Conservation (phyloP, 2,113 vertebrate species). For the Oryctolagus cuniculus region mOryCun1.1 NC_091435.1:93528501-93529000, state of each 20-base stretch:
- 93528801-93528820: background rate
- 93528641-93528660: background rate
- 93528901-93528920: background rate
- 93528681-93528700: background rate
- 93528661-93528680: background rate
- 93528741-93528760: background rate
- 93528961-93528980: background rate
- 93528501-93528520: background rate
- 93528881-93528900: background rate
- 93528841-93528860: background rate
- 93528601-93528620: background rate
- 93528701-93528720: background rate
- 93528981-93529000: background rate
- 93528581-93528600: background rate
- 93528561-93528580: background rate
- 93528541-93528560: background rate
- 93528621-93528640: background rate
- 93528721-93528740: background rate
- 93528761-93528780: background rate
- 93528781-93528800: background rate
- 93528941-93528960: background rate
- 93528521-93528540: background rate
- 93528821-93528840: background rate
- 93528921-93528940: too few species aligned
- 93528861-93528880: background rate